Conservation (phyloP, 2,797 vertebrate species). For the Moxostoma hubbsi region DNA sequence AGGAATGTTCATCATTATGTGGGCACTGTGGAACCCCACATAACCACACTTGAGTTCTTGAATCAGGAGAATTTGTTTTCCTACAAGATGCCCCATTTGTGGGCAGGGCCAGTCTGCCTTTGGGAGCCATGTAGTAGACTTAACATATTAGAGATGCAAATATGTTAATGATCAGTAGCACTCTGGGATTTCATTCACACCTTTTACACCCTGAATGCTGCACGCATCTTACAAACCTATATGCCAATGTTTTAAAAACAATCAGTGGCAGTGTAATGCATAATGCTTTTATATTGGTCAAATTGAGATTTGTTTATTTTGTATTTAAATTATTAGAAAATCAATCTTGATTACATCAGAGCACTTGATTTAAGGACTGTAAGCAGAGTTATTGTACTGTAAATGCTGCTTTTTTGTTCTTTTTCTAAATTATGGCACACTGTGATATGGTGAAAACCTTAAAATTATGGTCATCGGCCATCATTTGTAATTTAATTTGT, state of each 20-base stretch:
- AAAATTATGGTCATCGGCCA: conserved; percentile 34
- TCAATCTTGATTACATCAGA: conserved; percentile 69
- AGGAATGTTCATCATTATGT: conserved; percentile 25
- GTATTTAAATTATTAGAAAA: conserved; percentile 67
- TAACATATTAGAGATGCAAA: conserved; percentile 35
- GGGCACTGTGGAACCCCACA: conserved; percentile 32
- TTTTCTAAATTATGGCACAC: conserved; percentile 51
- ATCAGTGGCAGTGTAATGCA: conserved; percentile 46
- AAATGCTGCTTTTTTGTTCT: conserved; percentile 65
- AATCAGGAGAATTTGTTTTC: conserved; percentile 34
- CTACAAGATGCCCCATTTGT: conserved; percentile 10
- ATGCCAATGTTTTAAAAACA: conserved; percentile 51
- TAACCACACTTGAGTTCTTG: conserved; percentile 10
- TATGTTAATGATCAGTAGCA: conserved; percentile 45
- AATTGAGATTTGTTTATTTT: conserved; percentile 62
- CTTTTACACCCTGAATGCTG: conserved; percentile 42
- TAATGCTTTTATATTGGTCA: conserved; percentile 59
- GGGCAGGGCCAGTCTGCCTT: conserved; percentile 52
- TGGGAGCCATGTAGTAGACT: conserved; percentile 46
- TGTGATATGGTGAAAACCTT: conserved; percentile 42
- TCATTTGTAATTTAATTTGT: conserved; percentile 66
- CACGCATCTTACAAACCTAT: conserved; percentile 46
- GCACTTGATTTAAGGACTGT: conserved; percentile 69
- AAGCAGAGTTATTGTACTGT: conserved; percentile 15
- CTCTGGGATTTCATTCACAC: conserved; percentile 49